A percentile compares a stretch with the other conserved stretches of the same genome.
phyloP scores from a whole-genome alignment of 1,140 invertebrate species.

The Camponotus vicinus region DNA sequence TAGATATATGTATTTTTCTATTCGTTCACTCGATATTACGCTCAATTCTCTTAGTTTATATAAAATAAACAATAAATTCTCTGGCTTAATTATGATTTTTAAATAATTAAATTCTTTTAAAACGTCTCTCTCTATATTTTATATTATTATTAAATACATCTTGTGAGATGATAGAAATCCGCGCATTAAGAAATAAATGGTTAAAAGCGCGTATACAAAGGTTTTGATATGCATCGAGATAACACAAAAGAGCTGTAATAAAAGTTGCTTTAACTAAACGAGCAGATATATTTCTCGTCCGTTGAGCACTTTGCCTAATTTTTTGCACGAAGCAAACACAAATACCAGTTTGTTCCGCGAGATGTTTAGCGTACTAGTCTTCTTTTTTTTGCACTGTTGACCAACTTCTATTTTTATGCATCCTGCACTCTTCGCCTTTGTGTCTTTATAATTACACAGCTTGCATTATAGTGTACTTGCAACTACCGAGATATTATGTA shows the following conservation, averaged over 20 bases:
- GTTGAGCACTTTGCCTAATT: conserved; percentile 41
- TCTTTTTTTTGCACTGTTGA: not conserved
- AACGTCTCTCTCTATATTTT: not conserved
- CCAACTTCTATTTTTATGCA: conserved; percentile 40
- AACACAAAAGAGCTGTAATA: conserved; percentile 32
- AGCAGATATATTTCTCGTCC: conserved; percentile 22
- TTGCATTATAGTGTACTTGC: not conserved
- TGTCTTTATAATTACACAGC: conserved; percentile 33
- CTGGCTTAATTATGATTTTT: conserved; percentile 4
- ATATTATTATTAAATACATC: conserved; percentile 16
- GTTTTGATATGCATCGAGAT: conserved; percentile 15
- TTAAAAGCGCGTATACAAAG: conserved; percentile 10
- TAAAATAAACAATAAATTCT: not conserved
- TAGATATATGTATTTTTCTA: not conserved
- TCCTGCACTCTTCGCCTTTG: conserved; percentile 21
- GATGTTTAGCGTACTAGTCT: conserved; percentile 46
- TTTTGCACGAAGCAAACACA: conserved; percentile 30
- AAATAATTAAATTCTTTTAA: not conserved
- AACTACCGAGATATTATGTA: conserved; percentile 13
- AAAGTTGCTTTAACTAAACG: conserved; percentile 33
- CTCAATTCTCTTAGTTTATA: not conserved
- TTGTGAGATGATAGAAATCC: not conserved
- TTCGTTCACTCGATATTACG: not conserved
- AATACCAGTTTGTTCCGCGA: conserved; percentile 24
- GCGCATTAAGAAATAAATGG: conserved; percentile 5